Evolutionary conservation across 2,113 vertebrate genomes (phyloP).

Genomic region (Suricata suricatta): DNA sequence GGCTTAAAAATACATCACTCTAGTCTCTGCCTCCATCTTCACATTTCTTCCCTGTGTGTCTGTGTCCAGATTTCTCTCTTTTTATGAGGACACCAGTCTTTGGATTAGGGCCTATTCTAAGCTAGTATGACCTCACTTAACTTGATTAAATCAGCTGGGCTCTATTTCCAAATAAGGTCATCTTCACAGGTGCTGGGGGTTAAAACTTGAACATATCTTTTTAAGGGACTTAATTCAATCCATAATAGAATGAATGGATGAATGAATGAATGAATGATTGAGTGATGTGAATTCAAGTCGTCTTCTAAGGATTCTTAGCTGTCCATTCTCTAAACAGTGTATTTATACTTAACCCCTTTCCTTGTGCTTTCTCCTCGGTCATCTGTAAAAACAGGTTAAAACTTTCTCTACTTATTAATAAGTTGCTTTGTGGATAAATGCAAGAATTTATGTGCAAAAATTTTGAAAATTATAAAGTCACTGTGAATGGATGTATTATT

Average conservation of each 20-base stretch:
- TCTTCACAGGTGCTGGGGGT: background rate
- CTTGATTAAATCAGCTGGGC: background rate
- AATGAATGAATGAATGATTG: no score
- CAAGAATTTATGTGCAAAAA: background rate
- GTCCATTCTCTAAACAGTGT: background rate
- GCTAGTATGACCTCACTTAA: background rate
- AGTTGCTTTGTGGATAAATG: background rate
- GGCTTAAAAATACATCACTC: background rate
- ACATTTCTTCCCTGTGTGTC: background rate
- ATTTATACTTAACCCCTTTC: background rate
- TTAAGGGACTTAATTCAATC: background rate
- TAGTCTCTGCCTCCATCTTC: background rate
- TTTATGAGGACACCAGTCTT: background rate
- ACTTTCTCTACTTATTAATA: background rate
- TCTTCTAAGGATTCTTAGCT: background rate
- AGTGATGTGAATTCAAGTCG: no score
- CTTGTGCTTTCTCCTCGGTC: background rate
- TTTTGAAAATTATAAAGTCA: background rate
- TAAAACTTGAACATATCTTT: background rate
- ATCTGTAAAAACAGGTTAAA: background rate
- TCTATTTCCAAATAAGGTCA: background rate
- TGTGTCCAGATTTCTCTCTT: background rate
- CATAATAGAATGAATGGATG: background rate
- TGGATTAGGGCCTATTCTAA: background rate
- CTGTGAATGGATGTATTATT: background rate